Conservation (phyloP, 2,888 invertebrate species). For the Carterocephalus palaemon region DNA sequence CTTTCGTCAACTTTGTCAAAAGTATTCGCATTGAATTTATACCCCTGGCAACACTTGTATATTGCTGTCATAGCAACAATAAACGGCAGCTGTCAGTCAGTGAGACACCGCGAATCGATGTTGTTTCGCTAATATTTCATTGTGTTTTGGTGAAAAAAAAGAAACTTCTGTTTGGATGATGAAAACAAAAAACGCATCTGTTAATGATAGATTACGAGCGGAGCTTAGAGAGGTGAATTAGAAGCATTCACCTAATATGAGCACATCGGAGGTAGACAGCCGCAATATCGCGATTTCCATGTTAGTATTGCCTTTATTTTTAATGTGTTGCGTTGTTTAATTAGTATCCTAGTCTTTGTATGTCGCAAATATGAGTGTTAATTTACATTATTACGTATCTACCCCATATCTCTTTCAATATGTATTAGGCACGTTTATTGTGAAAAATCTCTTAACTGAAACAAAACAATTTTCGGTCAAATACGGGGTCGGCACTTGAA, state of each 20-base stretch:
- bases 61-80: conserved; percentile 26
- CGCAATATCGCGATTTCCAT: conserved; percentile 72
- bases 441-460: not conserved
- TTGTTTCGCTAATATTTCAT: conserved; percentile 44
- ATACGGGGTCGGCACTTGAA: conserved; percentile 1
- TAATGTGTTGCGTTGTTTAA: conserved; percentile 39
- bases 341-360: conserved; percentile 29
- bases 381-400: conserved; percentile 3
- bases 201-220: conserved; percentile 53
- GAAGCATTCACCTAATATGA: conserved; percentile 53
- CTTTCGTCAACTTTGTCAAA: not conserved
- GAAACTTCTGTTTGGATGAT: conserved; percentile 62
- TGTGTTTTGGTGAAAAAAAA: conserved; percentile 62
- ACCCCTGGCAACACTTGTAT: conserved; percentile 29
- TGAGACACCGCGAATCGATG: conserved; percentile 42
- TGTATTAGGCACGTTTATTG: conserved; percentile 1
- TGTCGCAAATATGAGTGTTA: conserved; percentile 21
- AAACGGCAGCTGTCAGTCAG: conserved; percentile 35
- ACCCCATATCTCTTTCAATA: not conserved
- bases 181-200: conserved; percentile 63
- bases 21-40: not conserved
- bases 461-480: not conserved
- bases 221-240: conserved; percentile 48
- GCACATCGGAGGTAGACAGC: conserved; percentile 70
- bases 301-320: conserved; percentile 51